A percentile compares a stretch with the other conserved stretches of the same genome.
These are phyloP conservation scores for Eciton burchellii DNA, from an alignment of 1,140 invertebrate species.

Conservation along the genomic window DNA sequence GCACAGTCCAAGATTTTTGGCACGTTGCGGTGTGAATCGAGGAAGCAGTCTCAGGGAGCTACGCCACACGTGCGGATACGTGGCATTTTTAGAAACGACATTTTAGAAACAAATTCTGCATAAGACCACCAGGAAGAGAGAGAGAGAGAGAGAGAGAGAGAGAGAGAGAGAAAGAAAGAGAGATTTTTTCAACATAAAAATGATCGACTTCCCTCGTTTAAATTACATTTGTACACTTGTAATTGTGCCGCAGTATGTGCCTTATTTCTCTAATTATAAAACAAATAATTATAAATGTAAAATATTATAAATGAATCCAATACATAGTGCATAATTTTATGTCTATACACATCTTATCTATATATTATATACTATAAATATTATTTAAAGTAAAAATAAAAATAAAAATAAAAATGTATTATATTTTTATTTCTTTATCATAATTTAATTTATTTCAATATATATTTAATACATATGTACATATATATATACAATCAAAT, in stretches of 20 bases:
- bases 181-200: background rate
- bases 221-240: background rate
- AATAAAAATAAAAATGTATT: background rate
- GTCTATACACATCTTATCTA: no score
- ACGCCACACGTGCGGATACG: slow-evolving; percentile 54
- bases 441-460: no score
- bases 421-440: no score
- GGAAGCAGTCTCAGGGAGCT: slow-evolving; percentile 55
- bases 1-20: slow-evolving; percentile 75
- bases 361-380: background rate
- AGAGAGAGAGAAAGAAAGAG: background rate
- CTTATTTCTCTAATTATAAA: background rate
- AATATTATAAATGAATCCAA: no score
- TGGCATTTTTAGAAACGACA: slow-evolving; percentile 46
- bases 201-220: background rate
- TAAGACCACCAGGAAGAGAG: background rate
- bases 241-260: background rate
- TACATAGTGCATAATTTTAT: no score
- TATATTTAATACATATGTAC: background rate
- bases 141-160: background rate
- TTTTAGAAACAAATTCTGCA: slow-evolving; percentile 40
- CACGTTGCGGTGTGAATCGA: slow-evolving; percentile 63
- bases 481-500: background rate
- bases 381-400: background rate
- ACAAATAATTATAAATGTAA: no score